Base-by-base conservation (phyloP, 2,113 vertebrate genomes). In the Odontesthes bonariensis region DNA sequence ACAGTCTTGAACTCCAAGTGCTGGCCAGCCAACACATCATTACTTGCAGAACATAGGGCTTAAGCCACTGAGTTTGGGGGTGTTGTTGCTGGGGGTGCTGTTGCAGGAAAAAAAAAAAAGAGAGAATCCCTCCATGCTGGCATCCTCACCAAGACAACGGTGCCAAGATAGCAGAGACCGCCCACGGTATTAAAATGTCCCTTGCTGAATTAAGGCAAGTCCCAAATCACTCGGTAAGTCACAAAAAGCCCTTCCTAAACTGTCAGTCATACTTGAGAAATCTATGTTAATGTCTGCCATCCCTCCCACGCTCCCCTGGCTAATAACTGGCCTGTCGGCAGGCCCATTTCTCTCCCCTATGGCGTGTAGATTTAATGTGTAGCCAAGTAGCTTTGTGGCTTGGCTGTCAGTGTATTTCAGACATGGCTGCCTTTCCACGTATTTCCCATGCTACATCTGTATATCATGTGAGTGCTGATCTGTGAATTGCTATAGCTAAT, bases 261-360 rank as follows among this genome's bases (percentile, higher is more conserved):
- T 92, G 92, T 91, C 92, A 92, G 86, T 93, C 90, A 92, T 86
- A 83, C 85, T 87, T 64, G 69, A 86, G 81, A 91, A 91, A 91
- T 92, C 91, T 90, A 88, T 91, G 87, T 91, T 92, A 82, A 93
- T 91, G 91, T 92, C 75, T 83, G 62, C 74, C 75, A 72, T 86
- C 85, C 88, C 82, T 86, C 88, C 91, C 91, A 89, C 86, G 67
- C 68, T 89, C 88, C 86, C 90, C 66, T 63, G 83, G 86, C 89
- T 90, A 90, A 92, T 89, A 89, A 89, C 67, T 57, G 80, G 74
- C 77, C 85, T 83, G 86, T 90, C 85, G 56, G 69, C 63, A 5
- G 72, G 85, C 82, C 85, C 75, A 3, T 78, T 70, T 69, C 75
- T 69, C 75, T 85, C 75, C 84, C 81, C 84, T 60, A 67, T 67